Conservation (phyloP, 2,113 vertebrate species). For the Clarias macrocephalus region DNA sequence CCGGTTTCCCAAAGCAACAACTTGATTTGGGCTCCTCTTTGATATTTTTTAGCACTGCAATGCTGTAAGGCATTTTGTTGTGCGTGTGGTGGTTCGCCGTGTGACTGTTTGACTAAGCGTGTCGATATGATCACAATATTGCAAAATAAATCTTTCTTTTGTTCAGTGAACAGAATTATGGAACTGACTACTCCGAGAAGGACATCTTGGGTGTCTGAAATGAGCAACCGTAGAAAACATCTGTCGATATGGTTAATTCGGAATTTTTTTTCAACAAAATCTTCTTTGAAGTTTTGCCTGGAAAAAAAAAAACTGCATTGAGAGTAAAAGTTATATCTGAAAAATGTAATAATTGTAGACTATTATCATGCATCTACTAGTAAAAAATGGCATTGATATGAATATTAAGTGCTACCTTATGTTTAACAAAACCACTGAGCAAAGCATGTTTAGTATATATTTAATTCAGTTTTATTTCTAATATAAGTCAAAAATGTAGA, state of each 20-base stretch:
- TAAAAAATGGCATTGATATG: too few species aligned
- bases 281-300: not conserved
- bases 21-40: not conserved
- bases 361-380: not conserved
- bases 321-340: not conserved
- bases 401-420: not conserved
- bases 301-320: not conserved
- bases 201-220: not conserved
- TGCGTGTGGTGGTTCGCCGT: not conserved
- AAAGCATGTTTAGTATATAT: not conserved
- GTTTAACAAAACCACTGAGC: not conserved
- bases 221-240: not conserved
- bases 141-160: not conserved
- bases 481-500: too few species aligned
- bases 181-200: not conserved
- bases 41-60: constrained; percentile 17
- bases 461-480: not conserved
- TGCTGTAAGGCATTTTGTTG: not conserved
- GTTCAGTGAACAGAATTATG: constrained; percentile 18
- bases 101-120: not conserved
- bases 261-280: not conserved
- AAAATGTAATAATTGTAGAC: too few species aligned
- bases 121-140: not conserved
- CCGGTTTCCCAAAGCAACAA: constrained; percentile 6
- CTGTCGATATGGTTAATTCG: not conserved